Evolutionary conservation across 2,888 invertebrate genomes (phyloP).

Genomic region (Epirrita christyi): DNA sequence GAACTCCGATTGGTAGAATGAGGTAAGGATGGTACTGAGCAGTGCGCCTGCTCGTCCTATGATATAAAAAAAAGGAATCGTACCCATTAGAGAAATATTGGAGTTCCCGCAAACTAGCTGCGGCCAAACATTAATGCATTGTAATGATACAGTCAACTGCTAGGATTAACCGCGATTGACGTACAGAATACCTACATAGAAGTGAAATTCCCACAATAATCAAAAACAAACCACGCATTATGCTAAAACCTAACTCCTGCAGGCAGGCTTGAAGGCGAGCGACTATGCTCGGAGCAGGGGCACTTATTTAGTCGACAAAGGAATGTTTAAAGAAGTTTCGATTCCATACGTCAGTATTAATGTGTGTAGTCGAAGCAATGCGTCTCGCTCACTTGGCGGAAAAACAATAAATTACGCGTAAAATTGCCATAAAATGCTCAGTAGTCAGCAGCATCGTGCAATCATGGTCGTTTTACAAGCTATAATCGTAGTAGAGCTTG

Average conservation of each 20-base stretch:
- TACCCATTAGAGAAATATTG: conserved; percentile 23
- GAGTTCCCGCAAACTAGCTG: conserved; percentile 19
- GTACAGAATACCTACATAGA: background rate
- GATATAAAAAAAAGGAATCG: conserved; percentile 5
- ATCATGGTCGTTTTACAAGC: conserved; percentile 47
- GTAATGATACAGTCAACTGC: conserved; percentile 33
- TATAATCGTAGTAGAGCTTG: conserved; percentile 35
- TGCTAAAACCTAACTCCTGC: too few relatives aligned
- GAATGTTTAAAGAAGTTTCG: too few relatives aligned
- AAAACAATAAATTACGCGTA: conserved; percentile 52
- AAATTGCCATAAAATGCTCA: conserved; percentile 53
- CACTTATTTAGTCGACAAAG: too few relatives aligned
- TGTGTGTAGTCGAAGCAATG: conserved; percentile 22
- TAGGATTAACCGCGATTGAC: conserved; percentile 29
- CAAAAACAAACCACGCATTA: too few relatives aligned
- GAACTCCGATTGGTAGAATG: too few relatives aligned
- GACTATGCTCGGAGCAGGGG: too few relatives aligned
- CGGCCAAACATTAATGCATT: conserved; percentile 28
- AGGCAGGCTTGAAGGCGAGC: too few relatives aligned
- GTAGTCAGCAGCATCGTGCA: conserved; percentile 38
- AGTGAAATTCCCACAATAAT: conserved; percentile 10
- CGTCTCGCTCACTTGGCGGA: conserved; percentile 37
- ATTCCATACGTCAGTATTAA: too few relatives aligned
- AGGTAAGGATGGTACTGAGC: too few relatives aligned
- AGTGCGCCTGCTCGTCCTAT: too few relatives aligned